Evolutionary conservation across 2,113 vertebrate genomes (phyloP).

Genomic region (Gobius niger): DNA sequence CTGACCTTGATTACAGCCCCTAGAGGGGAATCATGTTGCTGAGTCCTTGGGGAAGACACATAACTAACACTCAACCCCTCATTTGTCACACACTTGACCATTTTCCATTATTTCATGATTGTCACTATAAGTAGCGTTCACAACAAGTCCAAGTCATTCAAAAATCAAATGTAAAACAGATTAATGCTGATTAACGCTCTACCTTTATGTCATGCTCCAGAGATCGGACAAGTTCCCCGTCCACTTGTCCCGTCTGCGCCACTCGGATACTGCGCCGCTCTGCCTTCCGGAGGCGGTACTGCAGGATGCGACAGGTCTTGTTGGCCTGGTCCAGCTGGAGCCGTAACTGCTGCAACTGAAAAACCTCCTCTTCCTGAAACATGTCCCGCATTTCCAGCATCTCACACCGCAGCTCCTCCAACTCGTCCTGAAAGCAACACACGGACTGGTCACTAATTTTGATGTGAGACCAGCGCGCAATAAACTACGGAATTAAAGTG

Average conservation of each 20-base stretch:
- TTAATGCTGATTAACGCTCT: conserved; percentile 28
- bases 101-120: too few relatives aligned
- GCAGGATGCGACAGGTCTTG: conserved; percentile 93
- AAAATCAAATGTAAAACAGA: not conserved
- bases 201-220: conserved; percentile 97
- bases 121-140: too few relatives aligned
- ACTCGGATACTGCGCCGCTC: conserved; percentile 93
- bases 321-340: conserved; percentile 94
- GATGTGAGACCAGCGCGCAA: too few relatives aligned
- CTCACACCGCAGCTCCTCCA: conserved; percentile 94
- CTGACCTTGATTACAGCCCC: too few relatives aligned
- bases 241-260: conserved; percentile 93
- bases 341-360: conserved; percentile 91
- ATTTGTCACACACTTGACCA: too few relatives aligned
- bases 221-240: conserved; percentile 88
- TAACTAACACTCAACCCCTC: too few relatives aligned
- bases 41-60: too few relatives aligned
- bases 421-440: conserved; percentile 81
- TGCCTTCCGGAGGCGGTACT: conserved; percentile 94
- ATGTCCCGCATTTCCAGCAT: conserved; percentile 97
- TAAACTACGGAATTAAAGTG: too few relatives aligned
- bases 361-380: conserved; percentile 95
- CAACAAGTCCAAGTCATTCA: too few relatives aligned
- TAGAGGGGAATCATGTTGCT: too few relatives aligned
- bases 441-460: not conserved